Conservation (phyloP, 1,140 invertebrate genomes). For the Oncopeltus fasciatus region DNA sequence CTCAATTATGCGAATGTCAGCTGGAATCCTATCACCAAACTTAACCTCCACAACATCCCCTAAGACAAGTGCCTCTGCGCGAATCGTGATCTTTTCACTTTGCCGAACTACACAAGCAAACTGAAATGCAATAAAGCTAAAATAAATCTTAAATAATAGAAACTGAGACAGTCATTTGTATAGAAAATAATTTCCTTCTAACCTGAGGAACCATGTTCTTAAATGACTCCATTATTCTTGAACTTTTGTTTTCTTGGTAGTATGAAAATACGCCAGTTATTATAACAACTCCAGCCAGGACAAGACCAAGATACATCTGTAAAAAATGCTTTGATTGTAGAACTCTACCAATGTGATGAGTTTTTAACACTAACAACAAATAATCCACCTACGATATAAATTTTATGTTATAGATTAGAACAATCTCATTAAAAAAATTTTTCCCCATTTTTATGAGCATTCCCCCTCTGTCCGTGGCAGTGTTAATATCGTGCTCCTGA, state of each 20-base stretch:
- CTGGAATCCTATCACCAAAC: constrained; percentile 87
- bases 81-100: constrained; percentile 79
- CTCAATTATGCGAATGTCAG: constrained; percentile 83
- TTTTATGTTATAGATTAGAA: too few relatives aligned
- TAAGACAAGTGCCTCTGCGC: constrained; percentile 78
- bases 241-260: too few relatives aligned
- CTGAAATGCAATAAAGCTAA: constrained; percentile 33
- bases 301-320: constrained; percentile 81
- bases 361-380: not conserved
- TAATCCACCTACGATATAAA: not conserved
- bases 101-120: constrained; percentile 89
- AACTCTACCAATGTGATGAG: not conserved
- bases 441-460: too few relatives aligned
- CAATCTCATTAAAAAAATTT: too few relatives aligned
- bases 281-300: constrained; percentile 86
- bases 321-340: constrained; percentile 16
- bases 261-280: constrained; percentile 95
- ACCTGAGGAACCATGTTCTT: constrained; percentile 81
- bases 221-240: constrained; percentile 91
- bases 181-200: too few relatives aligned
- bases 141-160: not conserved
- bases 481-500: too few relatives aligned
- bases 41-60: constrained; percentile 91
- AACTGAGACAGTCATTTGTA: not conserved
- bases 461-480: too few relatives aligned